phyloP scores from a whole-genome alignment of 2,888 invertebrate genomes.

The Steinernema hermaphroditum region DNA sequence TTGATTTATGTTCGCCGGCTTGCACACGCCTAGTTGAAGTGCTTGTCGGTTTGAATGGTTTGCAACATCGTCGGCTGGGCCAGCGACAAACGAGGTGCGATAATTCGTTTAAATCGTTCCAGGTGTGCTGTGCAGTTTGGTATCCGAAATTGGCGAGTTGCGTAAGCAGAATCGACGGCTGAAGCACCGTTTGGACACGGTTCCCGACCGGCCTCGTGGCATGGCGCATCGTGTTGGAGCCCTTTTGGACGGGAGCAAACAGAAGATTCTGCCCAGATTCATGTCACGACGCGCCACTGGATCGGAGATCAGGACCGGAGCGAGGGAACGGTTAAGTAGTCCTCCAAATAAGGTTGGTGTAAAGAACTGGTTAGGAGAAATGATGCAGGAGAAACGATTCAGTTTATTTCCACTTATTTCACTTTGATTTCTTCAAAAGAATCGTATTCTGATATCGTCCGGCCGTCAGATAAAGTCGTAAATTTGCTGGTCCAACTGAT shows the following conservation, averaged over 20 bases:
- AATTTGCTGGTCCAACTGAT: no score
- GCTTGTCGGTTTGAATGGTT: neutral
- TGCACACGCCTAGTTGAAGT: constrained; percentile 39
- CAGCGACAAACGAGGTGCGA: neutral
- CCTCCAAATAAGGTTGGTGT: constrained; percentile 47
- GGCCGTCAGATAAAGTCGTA: no score
- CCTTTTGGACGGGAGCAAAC: constrained; percentile 41
- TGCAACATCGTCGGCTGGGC: neutral
- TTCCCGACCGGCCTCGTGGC: constrained; percentile 32
- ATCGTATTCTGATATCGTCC: no score
- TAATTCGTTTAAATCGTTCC: constrained; percentile 35
- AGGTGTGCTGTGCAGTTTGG: constrained; percentile 63
- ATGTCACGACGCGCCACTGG: constrained; percentile 36
- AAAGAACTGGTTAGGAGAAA: no score
- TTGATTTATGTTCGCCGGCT: constrained; percentile 33
- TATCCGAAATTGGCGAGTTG: constrained; percentile 61
- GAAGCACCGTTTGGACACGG: constrained; percentile 51
- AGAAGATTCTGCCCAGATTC: constrained; percentile 40
- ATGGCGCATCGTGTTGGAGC: constrained; percentile 42
- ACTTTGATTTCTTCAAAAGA: no score
- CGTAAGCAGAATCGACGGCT: constrained; percentile 59
- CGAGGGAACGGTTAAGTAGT: constrained; percentile 58
- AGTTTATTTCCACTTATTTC: neutral
- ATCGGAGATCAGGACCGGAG: constrained; percentile 53
- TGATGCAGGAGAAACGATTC: no score